A percentile compares a stretch with the other conserved stretches of the same genome.
These are phyloP conservation scores for Saiga tatarica DNA, from an alignment of 2,113 vertebrate species.

Conservation along the genomic window DNA sequence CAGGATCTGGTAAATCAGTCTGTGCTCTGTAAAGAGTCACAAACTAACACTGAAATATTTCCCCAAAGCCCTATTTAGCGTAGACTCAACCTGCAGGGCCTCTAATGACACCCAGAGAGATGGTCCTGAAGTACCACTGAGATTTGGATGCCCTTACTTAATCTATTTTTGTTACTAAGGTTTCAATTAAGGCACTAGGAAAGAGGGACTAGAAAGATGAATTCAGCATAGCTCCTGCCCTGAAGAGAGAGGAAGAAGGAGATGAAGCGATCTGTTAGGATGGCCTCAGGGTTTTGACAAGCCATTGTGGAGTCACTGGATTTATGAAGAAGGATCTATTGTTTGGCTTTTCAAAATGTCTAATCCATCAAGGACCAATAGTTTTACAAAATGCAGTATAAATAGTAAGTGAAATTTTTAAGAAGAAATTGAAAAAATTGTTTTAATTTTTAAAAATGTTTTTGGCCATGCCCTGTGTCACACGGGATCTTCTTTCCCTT, in stretches of 20 bases:
- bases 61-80: background rate
- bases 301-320: background rate
- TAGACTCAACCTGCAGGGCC: background rate
- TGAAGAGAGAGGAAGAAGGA: background rate
- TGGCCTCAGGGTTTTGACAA: background rate
- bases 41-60: background rate
- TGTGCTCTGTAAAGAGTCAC: background rate
- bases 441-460: background rate
- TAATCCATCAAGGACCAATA: background rate
- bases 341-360: background rate
- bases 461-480: background rate
- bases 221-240: background rate
- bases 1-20: background rate
- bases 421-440: background rate
- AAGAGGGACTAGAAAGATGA: slow-evolving; percentile 13
- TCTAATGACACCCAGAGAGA: background rate
- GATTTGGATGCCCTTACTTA: background rate
- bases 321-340: background rate
- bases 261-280: background rate
- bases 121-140: background rate
- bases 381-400: background rate
- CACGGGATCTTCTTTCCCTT: background rate
- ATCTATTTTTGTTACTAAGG: background rate
- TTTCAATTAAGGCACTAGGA: background rate
- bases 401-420: background rate